phyloP scores from a whole-genome alignment of 1,140 invertebrate species.

The Eciton burchellii region DNA sequence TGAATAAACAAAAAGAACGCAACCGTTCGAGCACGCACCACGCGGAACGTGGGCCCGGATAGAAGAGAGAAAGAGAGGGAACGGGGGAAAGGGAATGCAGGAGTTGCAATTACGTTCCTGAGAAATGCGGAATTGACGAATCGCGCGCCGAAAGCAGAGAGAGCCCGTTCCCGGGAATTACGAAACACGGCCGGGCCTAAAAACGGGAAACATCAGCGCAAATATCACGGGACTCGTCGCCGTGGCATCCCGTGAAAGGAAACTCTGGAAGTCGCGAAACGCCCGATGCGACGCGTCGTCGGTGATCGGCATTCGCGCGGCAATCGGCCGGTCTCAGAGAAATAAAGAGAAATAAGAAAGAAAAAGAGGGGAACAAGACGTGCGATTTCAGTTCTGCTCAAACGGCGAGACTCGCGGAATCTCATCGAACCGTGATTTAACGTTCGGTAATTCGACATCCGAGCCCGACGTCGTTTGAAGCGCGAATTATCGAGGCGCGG shows the following conservation, averaged over 20 bases:
- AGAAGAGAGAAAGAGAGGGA: background rate
- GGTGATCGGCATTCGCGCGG: background rate
- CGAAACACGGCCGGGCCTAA: slow-evolving; percentile 36
- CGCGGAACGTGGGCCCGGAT: background rate
- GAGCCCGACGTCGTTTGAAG: background rate
- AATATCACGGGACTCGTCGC: slow-evolving; percentile 20
- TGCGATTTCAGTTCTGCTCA: too few relatives aligned
- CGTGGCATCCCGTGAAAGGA: slow-evolving; percentile 9
- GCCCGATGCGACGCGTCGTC: slow-evolving; percentile 20
- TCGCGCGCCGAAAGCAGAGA: slow-evolving; percentile 46
- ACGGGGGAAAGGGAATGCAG: background rate
- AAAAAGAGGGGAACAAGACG: too few relatives aligned
- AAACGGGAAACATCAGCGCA: slow-evolving; percentile 39
- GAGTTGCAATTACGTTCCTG: slow-evolving; percentile 21
- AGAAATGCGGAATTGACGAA: slow-evolving; percentile 57
- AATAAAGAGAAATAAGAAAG: too few relatives aligned
- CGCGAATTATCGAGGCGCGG: slow-evolving; percentile 27
- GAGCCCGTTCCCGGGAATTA: slow-evolving; percentile 41
- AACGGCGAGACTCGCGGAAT: background rate
- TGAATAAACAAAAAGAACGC: slow-evolving; percentile 73
- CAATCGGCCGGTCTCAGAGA: slow-evolving; percentile 10
- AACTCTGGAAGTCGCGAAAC: slow-evolving; percentile 44
- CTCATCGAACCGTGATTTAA: slow-evolving; percentile 32
- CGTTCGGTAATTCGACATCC: background rate
- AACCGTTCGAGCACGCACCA: too few relatives aligned